Base-by-base conservation (phyloP, 2,797 vertebrate species). In the Oreortyx pictus region DNA sequence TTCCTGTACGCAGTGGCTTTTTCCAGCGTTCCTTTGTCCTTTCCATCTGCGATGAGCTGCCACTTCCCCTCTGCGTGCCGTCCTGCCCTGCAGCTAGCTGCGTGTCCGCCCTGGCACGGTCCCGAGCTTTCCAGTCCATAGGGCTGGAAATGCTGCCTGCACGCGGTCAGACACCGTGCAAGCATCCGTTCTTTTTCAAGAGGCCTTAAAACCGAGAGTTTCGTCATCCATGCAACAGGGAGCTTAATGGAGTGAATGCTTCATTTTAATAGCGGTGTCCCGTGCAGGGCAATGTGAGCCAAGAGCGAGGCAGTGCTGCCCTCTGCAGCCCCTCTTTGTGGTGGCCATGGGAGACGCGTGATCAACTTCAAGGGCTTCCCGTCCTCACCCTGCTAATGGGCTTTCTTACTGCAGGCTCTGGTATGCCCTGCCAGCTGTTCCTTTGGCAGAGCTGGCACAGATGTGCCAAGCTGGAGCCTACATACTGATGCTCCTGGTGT, bases 291-390 rank as follows among this genome's bases (percentile, higher is more conserved):
- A 23, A 3, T 5, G 12, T 12, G 43, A 73, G 60, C 67, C 41
- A 88, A 96, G 80, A 29, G 56, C 50, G 50, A 72, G 88, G 59
- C 96, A 95, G 96, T 89, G 96, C 96, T 98, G 98, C 97, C 97
- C 96, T 97, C 98, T 98, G 73, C 97, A 97, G 97, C 91, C 86
- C 92, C 47, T 27, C 0, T 2, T 11, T 50, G 29, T n/a, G 13
- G 47, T 65, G 87, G n/a, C 50, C 50, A 5, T 47, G 33, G 47
- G 7, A 2, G 16, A 61, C 8, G 0, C 20, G 33, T 56, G 14
- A 52, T 5, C 17, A 61, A 18, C 29, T 78, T 39, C 19, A 22
- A 33, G n/a, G 66, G 56, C 56, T 57, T 83, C n/a, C 33, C 73
- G 9, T 16, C 5, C 0, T 44, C 56, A 37, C 23, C 23, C 54